Evolutionary conservation across 1,140 invertebrate genomes (phyloP).

Genomic region (Medauroidea extradentata): DNA sequence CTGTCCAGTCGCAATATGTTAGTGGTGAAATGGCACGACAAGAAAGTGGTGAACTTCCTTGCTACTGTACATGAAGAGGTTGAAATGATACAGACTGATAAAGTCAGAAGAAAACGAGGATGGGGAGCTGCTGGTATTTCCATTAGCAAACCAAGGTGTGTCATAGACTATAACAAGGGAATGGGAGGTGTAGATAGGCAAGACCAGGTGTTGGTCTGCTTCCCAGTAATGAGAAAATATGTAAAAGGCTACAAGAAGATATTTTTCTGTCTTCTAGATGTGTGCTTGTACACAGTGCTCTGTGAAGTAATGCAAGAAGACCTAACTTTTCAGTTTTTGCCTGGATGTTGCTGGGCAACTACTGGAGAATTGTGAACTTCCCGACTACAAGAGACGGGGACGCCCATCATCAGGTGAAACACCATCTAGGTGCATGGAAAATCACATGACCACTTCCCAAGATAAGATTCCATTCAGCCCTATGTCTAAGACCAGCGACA

Average conservation of each 20-base stretch:
- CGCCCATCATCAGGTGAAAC: no score
- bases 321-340: no score
- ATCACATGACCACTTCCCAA: no score
- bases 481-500: no score
- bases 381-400: no score
- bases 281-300: no score
- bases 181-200: conserved; percentile 19
- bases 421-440: no score
- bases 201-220: conserved; percentile 19
- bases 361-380: no score
- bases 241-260: conserved; percentile 16
- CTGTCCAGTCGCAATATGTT: conserved; percentile 10
- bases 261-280: not conserved
- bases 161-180: conserved; percentile 15
- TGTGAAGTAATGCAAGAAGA: no score
- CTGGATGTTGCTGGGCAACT: no score
- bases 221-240: conserved; percentile 18
- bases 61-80: conserved; percentile 9
- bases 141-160: conserved; percentile 12
- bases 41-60: conserved; percentile 12
- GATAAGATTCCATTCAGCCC: no score
- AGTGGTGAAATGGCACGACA: conserved; percentile 13
- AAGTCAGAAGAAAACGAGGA: not conserved
- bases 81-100: not conserved
- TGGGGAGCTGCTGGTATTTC: not conserved